A percentile compares a stretch with the other conserved stretches of the same genome.
Conservation (phyloP, 2,888 invertebrate genomes). For the Xylocampa areola region DNA sequence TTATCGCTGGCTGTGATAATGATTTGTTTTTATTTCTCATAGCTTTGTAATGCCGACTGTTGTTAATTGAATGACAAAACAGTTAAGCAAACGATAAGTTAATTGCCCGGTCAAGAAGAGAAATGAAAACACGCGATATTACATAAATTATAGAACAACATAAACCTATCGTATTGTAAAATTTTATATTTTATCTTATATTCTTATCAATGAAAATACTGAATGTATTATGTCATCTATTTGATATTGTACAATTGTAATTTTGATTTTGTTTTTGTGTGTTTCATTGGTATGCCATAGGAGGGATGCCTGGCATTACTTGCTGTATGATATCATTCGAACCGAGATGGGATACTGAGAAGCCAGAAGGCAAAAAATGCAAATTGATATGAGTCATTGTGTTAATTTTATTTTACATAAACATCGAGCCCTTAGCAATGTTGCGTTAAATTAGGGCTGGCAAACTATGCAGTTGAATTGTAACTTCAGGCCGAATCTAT, state of each 20-base stretch:
- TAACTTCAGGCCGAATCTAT: background rate
- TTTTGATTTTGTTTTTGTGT: no score
- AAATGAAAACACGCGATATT: conserved; percentile 25
- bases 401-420: conserved; percentile 56
- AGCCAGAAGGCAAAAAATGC: conserved; percentile 56
- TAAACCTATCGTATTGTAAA: background rate
- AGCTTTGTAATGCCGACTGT: conserved; percentile 68
- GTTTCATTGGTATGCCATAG: conserved; percentile 18
- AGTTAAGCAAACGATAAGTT: conserved; percentile 58
- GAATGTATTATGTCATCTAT: conserved; percentile 33
- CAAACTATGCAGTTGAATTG: conserved; percentile 6
- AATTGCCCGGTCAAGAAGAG: conserved; percentile 31
- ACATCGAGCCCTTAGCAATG: conserved; percentile 53
- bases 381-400: conserved; percentile 60
- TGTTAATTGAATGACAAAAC: conserved; percentile 62
- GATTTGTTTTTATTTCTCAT: conserved; percentile 75
- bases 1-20: conserved; percentile 72
- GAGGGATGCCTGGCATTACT: conserved; percentile 25
- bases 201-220: conserved; percentile 39
- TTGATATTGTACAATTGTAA: conserved; percentile 26
- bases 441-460: conserved; percentile 48
- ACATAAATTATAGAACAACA: conserved; percentile 21
- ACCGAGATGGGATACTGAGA: conserved; percentile 50
- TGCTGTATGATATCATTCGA: conserved; percentile 49
- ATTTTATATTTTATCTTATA: no score